Evolutionary conservation across 2,888 invertebrate genomes (phyloP), one percentile per base, ranked within the genome.

Genomic region (Eulithis testata): DNA sequence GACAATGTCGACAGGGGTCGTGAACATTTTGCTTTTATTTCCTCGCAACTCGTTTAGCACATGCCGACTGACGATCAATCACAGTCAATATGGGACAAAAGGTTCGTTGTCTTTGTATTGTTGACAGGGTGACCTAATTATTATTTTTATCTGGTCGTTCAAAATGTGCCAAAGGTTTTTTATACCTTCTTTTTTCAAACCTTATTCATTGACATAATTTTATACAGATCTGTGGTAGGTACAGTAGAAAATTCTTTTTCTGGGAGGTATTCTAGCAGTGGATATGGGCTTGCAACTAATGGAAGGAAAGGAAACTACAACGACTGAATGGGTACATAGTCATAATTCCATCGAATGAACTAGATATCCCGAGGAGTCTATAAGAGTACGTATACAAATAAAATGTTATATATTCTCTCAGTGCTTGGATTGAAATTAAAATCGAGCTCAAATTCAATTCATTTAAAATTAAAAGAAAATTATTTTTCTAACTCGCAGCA

Each of bases 51-150:
- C 90, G 90, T 89, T 90, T 88, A 88, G 87, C 87, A 85, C 87
- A 87, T 87, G 86, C 86, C 87, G 85, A 82, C 88, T 90, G 91
- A 89, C 91, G 88, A 91, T 91, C 91, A 91, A 89, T 91, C 90
- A 86, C 88, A 87, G 91, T 90, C 90, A 89, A 91, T 90, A 90
- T 87, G 80, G 85, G 83, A 90, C 88, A 89, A 88, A 67, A 90
- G 89, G 88, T 82, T 79, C 82, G 83, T 84, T 87, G 88, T 88
- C 83, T 84, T 84, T 81, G 79, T 84, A 80, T 82, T 83, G 84
- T 82, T 80, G 78, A 77, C 65, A 66, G 70, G 70, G 65, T 58
- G 68, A 81, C 80, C 82, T 88, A 89, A 90, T 90, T 86, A 84
- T 85, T 88, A 87, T 59, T 86, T 85, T 78, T 80, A 84, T 85